Evolutionary conservation across 1,140 invertebrate genomes (phyloP).

Genomic region (Lasioglossum albipes): DNA sequence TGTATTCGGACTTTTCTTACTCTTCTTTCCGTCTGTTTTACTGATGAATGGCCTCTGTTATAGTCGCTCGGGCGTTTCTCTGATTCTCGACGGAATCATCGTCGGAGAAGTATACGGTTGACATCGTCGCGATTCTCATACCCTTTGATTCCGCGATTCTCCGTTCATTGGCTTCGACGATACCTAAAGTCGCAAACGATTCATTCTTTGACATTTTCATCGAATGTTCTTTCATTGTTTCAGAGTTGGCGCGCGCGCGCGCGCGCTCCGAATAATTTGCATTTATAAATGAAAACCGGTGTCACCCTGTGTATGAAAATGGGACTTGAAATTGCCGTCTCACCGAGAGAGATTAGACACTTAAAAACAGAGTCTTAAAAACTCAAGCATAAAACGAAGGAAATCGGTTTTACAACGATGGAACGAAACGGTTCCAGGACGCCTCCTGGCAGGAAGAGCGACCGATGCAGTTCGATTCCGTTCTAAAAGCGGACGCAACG

Average conservation of each 20-base stretch:
- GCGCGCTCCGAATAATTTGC: too few relatives aligned
- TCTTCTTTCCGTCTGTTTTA: background rate
- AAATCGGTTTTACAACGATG: too few relatives aligned
- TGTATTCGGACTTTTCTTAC: slow-evolving; percentile 36
- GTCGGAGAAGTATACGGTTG: slow-evolving; percentile 7
- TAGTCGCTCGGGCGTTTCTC: background rate
- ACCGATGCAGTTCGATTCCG: background rate
- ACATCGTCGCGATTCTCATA: background rate
- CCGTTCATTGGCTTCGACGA: background rate
- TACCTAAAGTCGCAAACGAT: background rate
- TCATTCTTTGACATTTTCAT: background rate
- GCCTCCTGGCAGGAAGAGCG: too few relatives aligned
- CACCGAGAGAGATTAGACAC: too few relatives aligned
- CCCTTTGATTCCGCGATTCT: background rate
- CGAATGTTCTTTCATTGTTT: too few relatives aligned
- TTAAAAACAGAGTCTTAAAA: too few relatives aligned
- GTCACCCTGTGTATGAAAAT: too few relatives aligned
- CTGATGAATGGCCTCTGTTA: slow-evolving; percentile 14
- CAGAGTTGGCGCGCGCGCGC: too few relatives aligned
- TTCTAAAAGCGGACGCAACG: background rate
- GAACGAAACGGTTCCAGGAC: too few relatives aligned
- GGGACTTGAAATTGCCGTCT: too few relatives aligned
- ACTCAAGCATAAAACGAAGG: too few relatives aligned
- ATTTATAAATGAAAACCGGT: too few relatives aligned
- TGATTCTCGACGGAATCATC: slow-evolving; percentile 26